Percentiles rank a stretch among this genome's conserved stretches.
Evolutionary conservation across 2,113 vertebrate species (phyloP).

Genomic region (Nothoprocta pentlandii): DNA sequence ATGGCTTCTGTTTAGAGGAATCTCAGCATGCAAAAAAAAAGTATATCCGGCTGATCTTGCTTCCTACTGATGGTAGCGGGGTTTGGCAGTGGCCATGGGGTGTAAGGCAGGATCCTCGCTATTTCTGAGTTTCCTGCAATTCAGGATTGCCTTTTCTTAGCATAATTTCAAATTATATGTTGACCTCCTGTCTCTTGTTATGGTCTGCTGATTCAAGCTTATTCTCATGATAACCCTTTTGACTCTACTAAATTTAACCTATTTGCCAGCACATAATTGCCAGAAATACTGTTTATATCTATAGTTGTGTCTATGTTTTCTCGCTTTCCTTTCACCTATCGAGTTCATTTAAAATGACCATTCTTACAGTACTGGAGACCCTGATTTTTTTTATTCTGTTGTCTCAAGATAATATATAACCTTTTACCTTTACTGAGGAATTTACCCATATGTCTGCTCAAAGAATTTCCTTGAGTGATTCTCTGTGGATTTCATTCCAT

Average conservation of each 20-base stretch:
- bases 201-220: not conserved
- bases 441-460: conserved; percentile 57
- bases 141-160: not conserved
- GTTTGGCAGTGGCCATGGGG: not conserved
- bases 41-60: not conserved
- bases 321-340: not conserved
- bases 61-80: not conserved
- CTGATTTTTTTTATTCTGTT: conserved; percentile 11
- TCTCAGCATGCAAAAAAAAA: not conserved
- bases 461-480: conserved; percentile 65
- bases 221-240: not conserved
- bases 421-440: conserved; percentile 68
- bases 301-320: not conserved
- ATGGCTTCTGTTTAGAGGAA: not conserved
- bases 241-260: not conserved
- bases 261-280: not conserved
- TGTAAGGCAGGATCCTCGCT: not conserved
- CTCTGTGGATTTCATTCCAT: conserved; percentile 50
- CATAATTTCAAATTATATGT: not conserved
- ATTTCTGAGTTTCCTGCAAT: not conserved
- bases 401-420: conserved; percentile 53
- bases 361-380: conserved; percentile 6
- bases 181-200: not conserved
- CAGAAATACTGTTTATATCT: not conserved
- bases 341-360: not conserved